These are phyloP conservation scores for Chydorus sphaericus DNA, from an alignment of 2,888 invertebrate species.

Conservation along the genomic window DNA sequence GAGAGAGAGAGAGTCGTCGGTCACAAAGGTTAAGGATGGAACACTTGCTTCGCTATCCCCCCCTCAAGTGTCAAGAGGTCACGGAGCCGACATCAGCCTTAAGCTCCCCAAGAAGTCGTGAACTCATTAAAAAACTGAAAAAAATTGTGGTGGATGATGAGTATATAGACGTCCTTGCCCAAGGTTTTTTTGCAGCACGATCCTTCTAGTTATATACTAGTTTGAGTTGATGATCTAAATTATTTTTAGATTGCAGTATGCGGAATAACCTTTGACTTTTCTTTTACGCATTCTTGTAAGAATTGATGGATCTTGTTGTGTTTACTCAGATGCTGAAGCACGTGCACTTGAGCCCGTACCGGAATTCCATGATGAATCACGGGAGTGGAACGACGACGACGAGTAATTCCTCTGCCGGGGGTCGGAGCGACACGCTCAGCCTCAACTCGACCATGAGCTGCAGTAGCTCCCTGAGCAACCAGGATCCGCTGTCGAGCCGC, in stretches of 20 bases:
- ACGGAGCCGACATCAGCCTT: not conserved
- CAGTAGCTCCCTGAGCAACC: slow-evolving; percentile 37
- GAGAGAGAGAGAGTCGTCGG: too few relatives aligned
- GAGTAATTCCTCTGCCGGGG: slow-evolving; percentile 22
- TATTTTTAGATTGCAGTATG: not conserved
- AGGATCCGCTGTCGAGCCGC: slow-evolving; percentile 42
- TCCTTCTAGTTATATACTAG: not conserved
- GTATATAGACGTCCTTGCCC: not conserved
- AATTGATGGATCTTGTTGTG: not conserved
- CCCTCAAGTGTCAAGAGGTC: not conserved
- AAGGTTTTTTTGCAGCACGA: not conserved
- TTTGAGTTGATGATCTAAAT: not conserved
- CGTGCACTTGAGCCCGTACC: slow-evolving; percentile 76
- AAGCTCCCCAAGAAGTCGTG: not conserved
- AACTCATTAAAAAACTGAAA: not conserved
- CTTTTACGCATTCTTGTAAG: not conserved
- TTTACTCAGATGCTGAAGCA: slow-evolving; percentile 59
- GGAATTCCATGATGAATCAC: slow-evolving; percentile 26
- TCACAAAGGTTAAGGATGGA: slow-evolving; percentile 8
- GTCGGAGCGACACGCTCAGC: slow-evolving; percentile 68
- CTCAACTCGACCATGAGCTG: slow-evolving; percentile 53
- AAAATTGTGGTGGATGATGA: not conserved
- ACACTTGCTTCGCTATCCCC: not conserved
- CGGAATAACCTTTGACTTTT: not conserved
- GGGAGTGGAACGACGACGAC: not conserved